Percentiles rank a stretch among this genome's conserved stretches.
Conservation (phyloP, 2,888 invertebrate genomes). For the Protophormia terraenovae region DNA sequence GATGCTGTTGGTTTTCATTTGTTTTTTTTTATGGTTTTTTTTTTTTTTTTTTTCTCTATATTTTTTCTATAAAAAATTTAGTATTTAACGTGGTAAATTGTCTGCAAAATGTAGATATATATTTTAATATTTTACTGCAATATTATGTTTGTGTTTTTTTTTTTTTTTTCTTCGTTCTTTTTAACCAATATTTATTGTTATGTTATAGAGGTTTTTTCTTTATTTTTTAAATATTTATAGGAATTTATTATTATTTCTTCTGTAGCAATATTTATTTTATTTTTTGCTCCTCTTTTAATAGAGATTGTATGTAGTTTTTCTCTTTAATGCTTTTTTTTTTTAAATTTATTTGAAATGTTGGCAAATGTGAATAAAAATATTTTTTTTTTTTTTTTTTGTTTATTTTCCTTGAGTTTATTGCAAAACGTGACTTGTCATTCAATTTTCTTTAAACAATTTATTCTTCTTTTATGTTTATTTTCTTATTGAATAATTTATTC, state of each 20-base stretch:
- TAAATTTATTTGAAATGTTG: neutral
- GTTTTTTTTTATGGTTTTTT: neutral
- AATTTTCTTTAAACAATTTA: constrained; percentile 7
- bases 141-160: neutral
- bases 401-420: constrained; percentile 26
- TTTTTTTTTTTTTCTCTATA: no score
- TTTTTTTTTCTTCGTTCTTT: constrained; percentile 15
- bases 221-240: constrained; percentile 8
- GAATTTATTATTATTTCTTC: constrained; percentile 41
- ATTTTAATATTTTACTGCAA: neutral
- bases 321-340: neutral
- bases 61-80: neutral
- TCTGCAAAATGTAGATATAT: constrained; percentile 23
- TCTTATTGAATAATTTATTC: constrained; percentile 29
- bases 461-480: neutral
- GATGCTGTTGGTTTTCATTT: neutral
- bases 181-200: constrained; percentile 54
- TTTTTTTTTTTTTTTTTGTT: neutral
- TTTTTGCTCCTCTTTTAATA: neutral
- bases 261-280: constrained; percentile 2
- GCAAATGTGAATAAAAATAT: neutral
- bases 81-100: constrained; percentile 26
- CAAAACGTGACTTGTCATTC: constrained; percentile 50
- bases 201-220: constrained; percentile 12
- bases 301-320: no score